A percentile compares a stretch with the other conserved stretches of the same genome.
phyloP scores from a whole-genome alignment of 2,888 invertebrate genomes.

The Tetanocera ferruginea region DNA sequence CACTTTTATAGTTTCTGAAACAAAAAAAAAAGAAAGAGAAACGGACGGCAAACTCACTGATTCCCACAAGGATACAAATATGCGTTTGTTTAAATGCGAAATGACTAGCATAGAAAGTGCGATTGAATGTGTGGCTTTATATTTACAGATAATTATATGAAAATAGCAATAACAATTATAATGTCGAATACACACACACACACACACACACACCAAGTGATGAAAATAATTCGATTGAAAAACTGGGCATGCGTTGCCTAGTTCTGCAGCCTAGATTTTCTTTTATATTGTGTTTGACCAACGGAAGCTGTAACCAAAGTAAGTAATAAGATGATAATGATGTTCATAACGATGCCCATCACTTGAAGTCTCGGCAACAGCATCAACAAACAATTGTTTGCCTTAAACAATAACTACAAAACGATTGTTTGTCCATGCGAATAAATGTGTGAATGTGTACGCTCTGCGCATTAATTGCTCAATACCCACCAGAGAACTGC shows the following conservation, averaged over 20 bases:
- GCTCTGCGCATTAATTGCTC: too few relatives aligned
- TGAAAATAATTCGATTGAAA: neutral
- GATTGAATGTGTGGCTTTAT: neutral
- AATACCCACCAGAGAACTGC: too few relatives aligned
- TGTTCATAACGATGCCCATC: neutral
- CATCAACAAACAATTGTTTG: neutral
- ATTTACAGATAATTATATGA: neutral
- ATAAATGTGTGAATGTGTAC: neutral
- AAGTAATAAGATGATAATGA: conserved; percentile 21
- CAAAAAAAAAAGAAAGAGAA: too few relatives aligned
- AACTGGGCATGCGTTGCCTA: neutral
- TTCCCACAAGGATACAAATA: neutral
- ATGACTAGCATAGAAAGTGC: neutral
- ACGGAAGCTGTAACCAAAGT: conserved; percentile 12
- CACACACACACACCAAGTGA: neutral
- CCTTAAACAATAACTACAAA: conserved; percentile 18
- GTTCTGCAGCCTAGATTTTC: neutral
- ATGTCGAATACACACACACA: conserved; percentile 24
- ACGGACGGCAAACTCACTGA: neutral
- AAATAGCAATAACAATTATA: conserved; percentile 20
- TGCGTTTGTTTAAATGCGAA: neutral
- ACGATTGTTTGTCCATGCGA: conserved; percentile 17
- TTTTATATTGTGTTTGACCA: neutral
- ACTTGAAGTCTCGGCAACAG: neutral
- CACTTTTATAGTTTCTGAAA: conserved; percentile 39